These are phyloP conservation scores for Tortrix viridana DNA, from an alignment of 2,888 invertebrate genomes.

Conservation along the genomic window DNA sequence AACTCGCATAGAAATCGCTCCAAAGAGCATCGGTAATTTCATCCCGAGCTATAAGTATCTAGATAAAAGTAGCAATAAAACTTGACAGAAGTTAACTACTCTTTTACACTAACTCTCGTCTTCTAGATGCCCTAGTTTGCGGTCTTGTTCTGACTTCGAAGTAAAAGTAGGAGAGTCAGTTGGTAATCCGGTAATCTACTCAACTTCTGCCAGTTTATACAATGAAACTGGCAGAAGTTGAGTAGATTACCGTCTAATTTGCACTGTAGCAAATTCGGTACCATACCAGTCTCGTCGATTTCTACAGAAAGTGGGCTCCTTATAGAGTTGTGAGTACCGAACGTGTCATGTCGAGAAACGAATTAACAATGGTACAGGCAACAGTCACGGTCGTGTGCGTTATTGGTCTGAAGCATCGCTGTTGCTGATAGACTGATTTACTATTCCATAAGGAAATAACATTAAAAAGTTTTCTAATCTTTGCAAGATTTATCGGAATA, in stretches of 20 bases:
- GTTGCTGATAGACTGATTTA: conserved; percentile 9
- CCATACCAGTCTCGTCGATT: background rate
- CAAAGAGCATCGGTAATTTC: background rate
- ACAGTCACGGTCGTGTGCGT: conserved; percentile 11
- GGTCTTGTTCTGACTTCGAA: too few species aligned
- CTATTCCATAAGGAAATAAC: background rate
- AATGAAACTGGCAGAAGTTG: too few species aligned
- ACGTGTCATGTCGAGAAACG: conserved; percentile 1
- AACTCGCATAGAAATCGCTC: conserved; percentile 6
- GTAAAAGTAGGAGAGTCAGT: too few species aligned
- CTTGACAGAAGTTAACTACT: too few species aligned
- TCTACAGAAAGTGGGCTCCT: background rate
- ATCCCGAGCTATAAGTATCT: too few species aligned
- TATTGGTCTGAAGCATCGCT: background rate
- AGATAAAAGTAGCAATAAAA: too few species aligned
- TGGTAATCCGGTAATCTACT: too few species aligned
- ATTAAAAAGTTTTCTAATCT: background rate
- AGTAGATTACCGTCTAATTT: too few species aligned
- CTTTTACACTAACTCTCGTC: too few species aligned
- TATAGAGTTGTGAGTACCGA: background rate
- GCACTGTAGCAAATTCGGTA: too few species aligned
- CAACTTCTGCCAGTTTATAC: too few species aligned
- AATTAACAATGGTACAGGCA: conserved; percentile 13
- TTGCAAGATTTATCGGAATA: background rate
- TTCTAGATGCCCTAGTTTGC: too few species aligned